These are phyloP conservation scores for Cathartes aura DNA, from an alignment of 2,113 vertebrate genomes.

Conservation along the genomic window DNA sequence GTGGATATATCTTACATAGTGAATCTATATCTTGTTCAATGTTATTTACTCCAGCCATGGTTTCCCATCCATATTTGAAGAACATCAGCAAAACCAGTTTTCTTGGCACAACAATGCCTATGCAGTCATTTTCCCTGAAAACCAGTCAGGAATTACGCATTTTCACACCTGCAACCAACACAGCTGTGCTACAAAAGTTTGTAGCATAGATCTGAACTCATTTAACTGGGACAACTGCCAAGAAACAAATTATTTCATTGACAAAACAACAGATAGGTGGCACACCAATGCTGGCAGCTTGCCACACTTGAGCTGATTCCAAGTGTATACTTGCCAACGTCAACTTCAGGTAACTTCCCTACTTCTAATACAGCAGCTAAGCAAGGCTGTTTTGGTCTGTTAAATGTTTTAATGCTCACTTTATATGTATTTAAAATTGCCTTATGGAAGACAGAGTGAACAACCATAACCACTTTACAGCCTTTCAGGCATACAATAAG, in stretches of 20 bases:
- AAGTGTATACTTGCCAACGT: background rate
- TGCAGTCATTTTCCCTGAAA: background rate
- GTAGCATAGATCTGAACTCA: background rate
- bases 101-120: background rate
- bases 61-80: background rate
- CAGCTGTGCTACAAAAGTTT: background rate
- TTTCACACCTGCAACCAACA: background rate
- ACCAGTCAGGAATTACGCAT: background rate
- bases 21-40: background rate
- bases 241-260: background rate
- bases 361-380: background rate
- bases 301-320: background rate
- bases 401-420: background rate
- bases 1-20: background rate
- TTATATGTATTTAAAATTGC: background rate
- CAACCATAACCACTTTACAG: background rate
- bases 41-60: background rate
- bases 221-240: background rate
- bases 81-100: background rate
- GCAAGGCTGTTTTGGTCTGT: background rate
- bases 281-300: background rate
- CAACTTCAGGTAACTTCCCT: background rate
- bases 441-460: background rate
- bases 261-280: background rate
- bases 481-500: background rate